Conservation (phyloP, 1,140 invertebrate species). For the Drosophila takahashii region DNA sequence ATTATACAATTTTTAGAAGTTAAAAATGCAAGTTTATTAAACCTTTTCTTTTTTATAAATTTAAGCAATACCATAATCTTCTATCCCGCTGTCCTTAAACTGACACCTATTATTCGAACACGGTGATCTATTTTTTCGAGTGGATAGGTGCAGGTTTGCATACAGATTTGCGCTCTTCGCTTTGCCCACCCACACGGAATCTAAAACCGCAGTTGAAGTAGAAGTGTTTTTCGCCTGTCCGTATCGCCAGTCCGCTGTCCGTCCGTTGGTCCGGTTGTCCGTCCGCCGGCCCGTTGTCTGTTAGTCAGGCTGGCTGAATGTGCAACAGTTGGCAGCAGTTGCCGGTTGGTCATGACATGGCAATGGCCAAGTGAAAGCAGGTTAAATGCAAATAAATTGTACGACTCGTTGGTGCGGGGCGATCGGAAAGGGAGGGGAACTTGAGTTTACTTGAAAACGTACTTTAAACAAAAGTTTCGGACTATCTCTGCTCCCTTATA, state of each 20-base stretch:
- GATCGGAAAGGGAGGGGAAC: background rate
- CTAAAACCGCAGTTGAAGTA: conserved; percentile 48
- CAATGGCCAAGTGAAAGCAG: conserved; percentile 77
- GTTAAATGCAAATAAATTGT: conserved; percentile 82
- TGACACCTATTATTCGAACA: background rate
- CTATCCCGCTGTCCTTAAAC: too few species aligned
- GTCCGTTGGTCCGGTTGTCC: conserved; percentile 5
- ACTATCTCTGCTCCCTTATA: conserved; percentile 18
- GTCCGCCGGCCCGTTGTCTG: conserved; percentile 15
- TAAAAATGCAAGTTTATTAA: too few species aligned
- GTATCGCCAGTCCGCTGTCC: conserved; percentile 21
- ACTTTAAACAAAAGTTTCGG: conserved; percentile 28
- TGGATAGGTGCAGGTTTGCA: conserved; percentile 5
- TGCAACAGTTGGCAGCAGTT: conserved; percentile 63
- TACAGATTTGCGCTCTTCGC: conserved; percentile 18
- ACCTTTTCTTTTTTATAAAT: too few species aligned
- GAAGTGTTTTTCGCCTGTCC: conserved; percentile 48
- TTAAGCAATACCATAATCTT: too few species aligned
- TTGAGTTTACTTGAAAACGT: conserved; percentile 35
- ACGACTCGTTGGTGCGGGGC: conserved; percentile 4
- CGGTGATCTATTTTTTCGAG: background rate
- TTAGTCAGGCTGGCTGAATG: conserved; percentile 34
- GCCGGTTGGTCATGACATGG: conserved; percentile 68
- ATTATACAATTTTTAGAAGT: background rate
- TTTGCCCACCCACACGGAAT: conserved; percentile 56